phyloP scores from a whole-genome alignment of 53 echinoderm and acorn worm genomes.

The Paracentrotus lividus region DNA sequence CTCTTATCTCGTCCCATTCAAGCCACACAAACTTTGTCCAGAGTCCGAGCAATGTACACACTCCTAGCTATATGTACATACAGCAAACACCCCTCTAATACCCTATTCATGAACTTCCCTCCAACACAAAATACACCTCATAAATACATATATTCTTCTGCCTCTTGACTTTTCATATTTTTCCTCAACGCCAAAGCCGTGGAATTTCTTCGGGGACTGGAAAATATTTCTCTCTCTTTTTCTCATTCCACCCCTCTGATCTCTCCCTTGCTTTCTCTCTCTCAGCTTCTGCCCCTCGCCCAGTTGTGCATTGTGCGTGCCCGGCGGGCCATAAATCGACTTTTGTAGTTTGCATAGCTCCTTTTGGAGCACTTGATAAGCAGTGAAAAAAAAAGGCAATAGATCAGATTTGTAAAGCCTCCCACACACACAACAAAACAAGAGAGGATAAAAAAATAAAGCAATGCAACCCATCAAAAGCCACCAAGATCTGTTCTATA shows the following conservation, averaged over 20 bases:
- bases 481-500: not conserved
- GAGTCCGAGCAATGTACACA: constrained; percentile 53
- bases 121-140: not conserved
- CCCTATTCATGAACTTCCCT: constrained; percentile 24
- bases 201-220: constrained; percentile 14
- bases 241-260: not conserved
- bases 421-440: constrained; percentile 17
- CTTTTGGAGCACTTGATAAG: constrained; percentile 9
- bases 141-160: constrained; percentile 43
- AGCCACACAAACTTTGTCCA: constrained; percentile 44
- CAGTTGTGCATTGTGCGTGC: constrained; percentile 40
- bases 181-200: constrained; percentile 20
- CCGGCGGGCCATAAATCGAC: constrained; percentile 65
- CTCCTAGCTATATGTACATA: constrained; percentile 29
- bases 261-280: constrained; percentile 6
- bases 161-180: constrained; percentile 55
- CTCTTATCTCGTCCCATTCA: constrained; percentile 32
- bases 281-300: constrained; percentile 25
- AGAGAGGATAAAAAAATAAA: not conserved
- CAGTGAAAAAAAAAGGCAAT: not conserved
- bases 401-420: constrained; percentile 4
- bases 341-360: constrained; percentile 67
- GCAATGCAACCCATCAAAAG: not conserved
- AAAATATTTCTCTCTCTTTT: not conserved
- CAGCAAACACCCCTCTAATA: constrained; percentile 17